Base-by-base conservation (phyloP, 2,888 invertebrate species). In the Agelastica alni region DNA sequence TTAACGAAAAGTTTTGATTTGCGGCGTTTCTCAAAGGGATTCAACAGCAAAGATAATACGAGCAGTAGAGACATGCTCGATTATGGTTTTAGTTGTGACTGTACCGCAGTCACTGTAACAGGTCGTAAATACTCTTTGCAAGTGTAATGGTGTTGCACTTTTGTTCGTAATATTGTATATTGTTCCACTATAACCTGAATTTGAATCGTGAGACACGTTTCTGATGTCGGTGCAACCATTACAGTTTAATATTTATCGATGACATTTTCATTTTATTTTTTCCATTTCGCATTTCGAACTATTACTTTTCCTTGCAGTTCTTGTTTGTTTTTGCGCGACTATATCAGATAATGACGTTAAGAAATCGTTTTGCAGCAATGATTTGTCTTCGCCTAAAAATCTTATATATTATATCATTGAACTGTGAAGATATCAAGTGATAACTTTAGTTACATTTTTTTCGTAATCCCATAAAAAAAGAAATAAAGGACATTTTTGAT, bases 171-270 rank as follows among this genome's bases (percentile, higher is more conserved):
- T n/a, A n/a, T n/a, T n/a, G n/a, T 26, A 48, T 53, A 54, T 47
- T 47, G 42, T 51, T 51, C 31, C 28, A 51, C 45, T 45, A 51
- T 57, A 57, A 53, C 51, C 53, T 51, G 53, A 51, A 57, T 53
- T 53, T 49, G 43, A 57, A 53, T 53, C 53, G 53, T 57, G 57
- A 53, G 41, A 49, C 57, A 57, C 51, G 57, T 51, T 57, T 51
- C 43, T 34, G 37, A 42, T 57, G 49, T 57, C 49, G 57, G 48
- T 53, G 43, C 28, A 46, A 49, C 49, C 49, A 56, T 56, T 53
- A 53, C 46, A 49, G 28, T 43, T 46, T 47, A 31, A 49, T 37
- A 57, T 57, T 53, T 53, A 57, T 57, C 45, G 57, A 17, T 32
- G 26, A 22, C 6, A 14, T 39, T 37, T 43, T 48, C 18, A 9